Evolutionary conservation across 2,113 vertebrate species (phyloP).

Genomic region (Burhinus oedicnemus): DNA sequence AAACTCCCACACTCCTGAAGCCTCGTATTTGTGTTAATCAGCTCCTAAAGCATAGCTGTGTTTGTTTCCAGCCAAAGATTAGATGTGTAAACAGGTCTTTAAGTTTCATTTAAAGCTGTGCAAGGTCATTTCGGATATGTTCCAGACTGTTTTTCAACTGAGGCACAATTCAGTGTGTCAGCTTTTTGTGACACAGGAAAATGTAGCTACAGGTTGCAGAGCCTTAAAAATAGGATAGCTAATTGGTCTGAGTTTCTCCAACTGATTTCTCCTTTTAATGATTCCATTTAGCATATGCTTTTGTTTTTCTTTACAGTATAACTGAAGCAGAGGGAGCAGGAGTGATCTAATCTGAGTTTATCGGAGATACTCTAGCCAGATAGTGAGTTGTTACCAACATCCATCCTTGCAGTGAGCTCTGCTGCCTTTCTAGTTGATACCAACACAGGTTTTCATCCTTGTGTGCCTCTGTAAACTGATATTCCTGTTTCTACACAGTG

Average conservation of each 20-base stretch:
- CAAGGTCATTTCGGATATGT: not conserved
- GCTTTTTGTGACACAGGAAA: not conserved
- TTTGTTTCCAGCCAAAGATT: not conserved
- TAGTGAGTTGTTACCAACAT: not conserved
- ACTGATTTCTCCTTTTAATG: not conserved
- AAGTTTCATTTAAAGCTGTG: not conserved
- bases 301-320: not conserved
- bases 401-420: not conserved
- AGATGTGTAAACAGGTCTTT: not conserved
- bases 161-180: not conserved
- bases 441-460: not conserved
- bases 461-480: not conserved
- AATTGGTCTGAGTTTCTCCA: not conserved
- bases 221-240: not conserved
- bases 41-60: not conserved
- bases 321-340: not conserved
- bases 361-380: not conserved
- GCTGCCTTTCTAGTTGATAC: not conserved
- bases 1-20: not conserved
- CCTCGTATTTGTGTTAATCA: not conserved
- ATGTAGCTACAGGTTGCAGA: not conserved
- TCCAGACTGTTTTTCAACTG: not conserved
- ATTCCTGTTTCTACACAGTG: not conserved
- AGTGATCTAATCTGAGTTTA: not conserved
- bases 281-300: not conserved